These are phyloP conservation scores for Brachionus paranguensis DNA, from an alignment of 1,140 invertebrate species.

Conservation along the genomic window DNA sequence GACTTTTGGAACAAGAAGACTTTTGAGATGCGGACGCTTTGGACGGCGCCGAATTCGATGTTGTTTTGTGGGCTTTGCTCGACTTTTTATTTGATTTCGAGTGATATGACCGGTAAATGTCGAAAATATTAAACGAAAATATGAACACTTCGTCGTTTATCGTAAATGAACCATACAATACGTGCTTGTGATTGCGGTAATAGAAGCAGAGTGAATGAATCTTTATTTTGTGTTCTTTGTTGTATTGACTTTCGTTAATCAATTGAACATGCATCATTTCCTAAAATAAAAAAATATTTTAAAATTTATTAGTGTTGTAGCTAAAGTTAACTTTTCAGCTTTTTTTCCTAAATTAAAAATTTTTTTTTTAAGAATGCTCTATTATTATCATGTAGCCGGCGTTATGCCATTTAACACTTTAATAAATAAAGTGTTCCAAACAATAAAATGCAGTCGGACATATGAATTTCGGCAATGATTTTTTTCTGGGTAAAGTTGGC, in stretches of 20 bases:
- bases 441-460: too few relatives aligned
- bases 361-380: too few relatives aligned
- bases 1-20: neutral
- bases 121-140: constrained; percentile 39
- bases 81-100: constrained; percentile 39
- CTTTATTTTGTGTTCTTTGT: constrained; percentile 2
- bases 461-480: too few relatives aligned
- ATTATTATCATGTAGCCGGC: too few relatives aligned
- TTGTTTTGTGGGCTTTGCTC: constrained; percentile 31
- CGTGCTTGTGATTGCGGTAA: constrained; percentile 38
- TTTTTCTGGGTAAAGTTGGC: neutral
- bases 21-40: neutral
- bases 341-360: too few relatives aligned
- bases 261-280: constrained; percentile 40
- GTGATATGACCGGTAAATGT: constrained; percentile 35
- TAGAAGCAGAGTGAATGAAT: constrained; percentile 25
- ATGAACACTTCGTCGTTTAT: constrained; percentile 38
- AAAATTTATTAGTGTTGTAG: too few relatives aligned
- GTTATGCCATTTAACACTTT: too few relatives aligned
- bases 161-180: constrained; percentile 22
- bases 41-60: neutral
- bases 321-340: too few relatives aligned
- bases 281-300: neutral
- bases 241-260: constrained; percentile 32
- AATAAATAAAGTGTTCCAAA: too few relatives aligned